A percentile compares a stretch with the other conserved stretches of the same genome.
Evolutionary conservation across 2,113 vertebrate species (phyloP).

Genomic region (Crypturellus undulatus): DNA sequence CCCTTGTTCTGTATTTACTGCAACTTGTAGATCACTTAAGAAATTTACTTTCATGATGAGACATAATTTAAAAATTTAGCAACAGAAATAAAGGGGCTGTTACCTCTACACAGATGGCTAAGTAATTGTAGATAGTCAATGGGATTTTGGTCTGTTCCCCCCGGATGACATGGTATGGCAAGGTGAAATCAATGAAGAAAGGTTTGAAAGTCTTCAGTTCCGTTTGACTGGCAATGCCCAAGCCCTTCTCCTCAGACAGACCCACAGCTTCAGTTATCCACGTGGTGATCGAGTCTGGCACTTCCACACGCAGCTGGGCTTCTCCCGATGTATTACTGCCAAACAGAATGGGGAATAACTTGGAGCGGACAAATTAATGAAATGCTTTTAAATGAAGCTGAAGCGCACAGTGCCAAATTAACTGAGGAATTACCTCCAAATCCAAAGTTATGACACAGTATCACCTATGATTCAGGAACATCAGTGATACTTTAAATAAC

Average conservation of each 20-base stretch:
- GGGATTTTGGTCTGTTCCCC: slow-evolving; percentile 93
- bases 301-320: slow-evolving; percentile 82
- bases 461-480: neutral
- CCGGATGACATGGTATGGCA: slow-evolving; percentile 87
- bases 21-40: neutral
- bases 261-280: slow-evolving; percentile 88
- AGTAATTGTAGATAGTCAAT: slow-evolving; percentile 90
- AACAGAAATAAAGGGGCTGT: neutral
- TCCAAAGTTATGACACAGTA: neutral
- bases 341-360: neutral
- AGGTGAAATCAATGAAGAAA: slow-evolving; percentile 91
- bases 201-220: slow-evolving; percentile 89
- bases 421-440: neutral
- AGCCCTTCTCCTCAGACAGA: slow-evolving; percentile 82
- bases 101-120: slow-evolving; percentile 86
- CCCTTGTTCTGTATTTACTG: rapidly evolving
- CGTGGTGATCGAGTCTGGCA: slow-evolving; percentile 92
- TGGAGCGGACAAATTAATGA: rapidly evolving
- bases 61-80: rapidly evolving
- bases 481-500: neutral
- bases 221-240: slow-evolving; percentile 82
- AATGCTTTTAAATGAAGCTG: neutral
- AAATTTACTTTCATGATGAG: rapidly evolving
- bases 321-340: slow-evolving; percentile 80
- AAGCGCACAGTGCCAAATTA: neutral